Percentiles rank a stretch among this genome's conserved stretches.
phyloP scores from a whole-genome alignment of 2,113 vertebrate genomes.

The Hepsetus odoe region DNA sequence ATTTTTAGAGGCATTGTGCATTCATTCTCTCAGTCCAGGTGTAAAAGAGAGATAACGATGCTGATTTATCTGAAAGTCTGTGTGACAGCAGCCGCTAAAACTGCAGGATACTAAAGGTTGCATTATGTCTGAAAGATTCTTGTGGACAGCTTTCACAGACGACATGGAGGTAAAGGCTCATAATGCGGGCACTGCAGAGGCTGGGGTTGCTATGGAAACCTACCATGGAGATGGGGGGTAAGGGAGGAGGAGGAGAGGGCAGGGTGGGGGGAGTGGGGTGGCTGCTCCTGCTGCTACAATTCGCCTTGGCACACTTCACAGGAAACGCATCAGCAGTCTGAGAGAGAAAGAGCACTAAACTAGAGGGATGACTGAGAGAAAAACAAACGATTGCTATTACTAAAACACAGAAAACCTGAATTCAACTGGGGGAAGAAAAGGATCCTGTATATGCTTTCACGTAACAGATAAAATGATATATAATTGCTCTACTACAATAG shows the following conservation, averaged over 20 bases:
- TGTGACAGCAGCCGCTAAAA: constrained; percentile 43
- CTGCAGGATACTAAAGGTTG: constrained; percentile 42
- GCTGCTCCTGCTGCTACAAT: constrained; percentile 46
- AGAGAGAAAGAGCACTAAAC: constrained; percentile 4
- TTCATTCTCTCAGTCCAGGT: constrained; percentile 47
- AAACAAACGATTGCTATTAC: constrained; percentile 7
- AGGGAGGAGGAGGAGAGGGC: constrained; percentile 51
- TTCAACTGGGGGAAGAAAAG: constrained; percentile 13
- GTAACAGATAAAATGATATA: not conserved
- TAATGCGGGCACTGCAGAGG: constrained; percentile 58
- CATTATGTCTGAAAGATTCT: constrained; percentile 42
- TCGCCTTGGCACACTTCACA: constrained; percentile 45
- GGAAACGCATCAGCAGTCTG: constrained; percentile 57
- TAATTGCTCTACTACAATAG: not conserved
- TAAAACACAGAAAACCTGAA: constrained; percentile 4
- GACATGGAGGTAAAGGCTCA: constrained; percentile 36
- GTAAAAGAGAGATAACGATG: constrained; percentile 53
- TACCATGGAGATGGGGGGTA: constrained; percentile 58
- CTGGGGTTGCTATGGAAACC: constrained; percentile 67
- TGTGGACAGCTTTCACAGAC: constrained; percentile 37
- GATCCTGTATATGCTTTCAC: not conserved
- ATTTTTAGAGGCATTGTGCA: constrained; percentile 38
- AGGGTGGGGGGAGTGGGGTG: constrained; percentile 36
- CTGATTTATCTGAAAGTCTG: constrained; percentile 54
- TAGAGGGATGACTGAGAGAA: constrained; percentile 29